Base-by-base conservation (phyloP, 1,140 invertebrate species). In the Agraylea sexmaculata region DNA sequence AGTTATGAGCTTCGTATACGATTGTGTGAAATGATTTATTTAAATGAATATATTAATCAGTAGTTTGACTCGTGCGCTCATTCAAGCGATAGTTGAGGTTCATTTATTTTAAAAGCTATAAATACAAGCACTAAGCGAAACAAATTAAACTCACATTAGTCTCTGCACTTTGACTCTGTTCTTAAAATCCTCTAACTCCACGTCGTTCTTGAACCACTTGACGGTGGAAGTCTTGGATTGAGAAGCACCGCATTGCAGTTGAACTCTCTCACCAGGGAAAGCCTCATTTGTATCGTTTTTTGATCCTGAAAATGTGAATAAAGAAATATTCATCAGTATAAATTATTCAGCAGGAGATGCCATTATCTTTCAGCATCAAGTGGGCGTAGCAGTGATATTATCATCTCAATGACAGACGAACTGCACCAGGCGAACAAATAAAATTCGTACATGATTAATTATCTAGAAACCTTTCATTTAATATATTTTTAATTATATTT, bases 201-300 rank as follows among this genome's bases (percentile, higher is more conserved):
- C 16, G 6, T 28, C 40, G 28, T 49, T 30, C 17, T 45, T 49
- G 31, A 32, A 42, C 47, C 47, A 49, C 22, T 42, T 46, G n/a
- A 49, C 38, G 10, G 30, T 21, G 6, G 42, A 42, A 3, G 25
- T 27, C 20, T 45, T 45, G 7, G 29, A 4, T 15, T 28, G 25
- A n/a, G 18, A 18, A 12, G 30, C 37, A 20, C 33, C 35, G 21
- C 47, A 49, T 38, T 34, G 34, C 17, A 49, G 25, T 10, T 43
- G 32, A 29, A 49, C 21, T 27, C 12, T 39, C 28, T 43, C 37
- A 10, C 40, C 37, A 4, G 15, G 11, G 12, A 32, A 32, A 2
- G 46, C 47, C 20, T 42, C 40, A 12, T 28, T 21, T 8, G 32
- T 33, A 5, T 27, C 30, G 31, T 43, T 46, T 7, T 37, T 23